Conservation (phyloP, 2,888 invertebrate species). For the Trachelus troglodyta region DNA sequence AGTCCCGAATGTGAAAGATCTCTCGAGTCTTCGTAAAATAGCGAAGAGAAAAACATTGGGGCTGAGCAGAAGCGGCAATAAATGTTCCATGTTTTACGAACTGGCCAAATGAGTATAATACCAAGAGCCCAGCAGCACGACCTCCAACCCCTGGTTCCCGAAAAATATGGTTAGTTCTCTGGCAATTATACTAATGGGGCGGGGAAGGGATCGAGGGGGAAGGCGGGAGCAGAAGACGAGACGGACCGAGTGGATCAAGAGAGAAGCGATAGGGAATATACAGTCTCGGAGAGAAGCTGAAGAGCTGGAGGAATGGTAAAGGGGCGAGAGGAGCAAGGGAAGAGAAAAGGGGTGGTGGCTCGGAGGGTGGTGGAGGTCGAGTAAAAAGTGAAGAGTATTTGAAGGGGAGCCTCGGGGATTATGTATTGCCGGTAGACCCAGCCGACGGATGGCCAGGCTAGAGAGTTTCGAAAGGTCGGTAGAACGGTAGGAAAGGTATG, state of each 20-base stretch:
- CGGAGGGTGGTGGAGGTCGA: conserved; percentile 22
- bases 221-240: conserved; percentile 27
- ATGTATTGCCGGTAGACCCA: conserved; percentile 20
- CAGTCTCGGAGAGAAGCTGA: conserved; percentile 18
- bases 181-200: conserved; percentile 66
- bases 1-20: not conserved
- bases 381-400: conserved; percentile 51
- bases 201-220: conserved; percentile 45
- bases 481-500: conserved; percentile 31
- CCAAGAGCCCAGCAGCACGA: not conserved
- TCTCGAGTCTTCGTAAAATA: not conserved
- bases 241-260: conserved; percentile 30
- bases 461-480: conserved; percentile 16
- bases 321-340: conserved; percentile 20
- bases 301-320: conserved; percentile 13
- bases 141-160: conserved; percentile 6
- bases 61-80: not conserved
- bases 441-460: conserved; percentile 30
- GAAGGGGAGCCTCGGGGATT: conserved; percentile 37
- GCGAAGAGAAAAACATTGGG: not conserved
- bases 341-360: conserved; percentile 20
- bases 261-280: conserved; percentile 24
- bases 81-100: not conserved
- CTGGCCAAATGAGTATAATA: not conserved
- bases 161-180: conserved; percentile 57